A percentile compares a stretch with the other conserved stretches of the same genome.
phyloP scores from a whole-genome alignment of 2,888 invertebrate species.

The Polyommatus iphigenia region DNA sequence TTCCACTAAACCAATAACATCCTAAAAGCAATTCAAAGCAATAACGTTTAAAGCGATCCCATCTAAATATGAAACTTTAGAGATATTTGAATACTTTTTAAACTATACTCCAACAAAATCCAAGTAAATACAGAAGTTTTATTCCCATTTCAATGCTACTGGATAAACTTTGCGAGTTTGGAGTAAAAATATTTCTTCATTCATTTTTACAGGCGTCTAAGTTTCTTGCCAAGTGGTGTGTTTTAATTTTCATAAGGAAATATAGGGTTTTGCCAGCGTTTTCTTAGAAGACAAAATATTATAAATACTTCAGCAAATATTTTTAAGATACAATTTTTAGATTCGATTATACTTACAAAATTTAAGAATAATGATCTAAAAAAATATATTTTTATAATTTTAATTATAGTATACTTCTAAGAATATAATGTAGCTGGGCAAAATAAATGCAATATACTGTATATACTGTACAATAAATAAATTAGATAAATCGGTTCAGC shows the following conservation, averaged over 20 bases:
- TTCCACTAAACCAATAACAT: neutral
- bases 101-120: conserved; percentile 25
- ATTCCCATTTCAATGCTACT: conserved; percentile 38
- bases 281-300: neutral
- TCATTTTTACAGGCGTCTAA: conserved; percentile 49
- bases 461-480: no score
- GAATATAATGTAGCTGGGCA: no score
- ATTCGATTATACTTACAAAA: no score
- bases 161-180: conserved; percentile 38
- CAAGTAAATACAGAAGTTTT: conserved; percentile 34
- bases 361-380: no score
- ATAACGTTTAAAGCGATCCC: conserved; percentile 7
- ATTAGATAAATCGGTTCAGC: no score
- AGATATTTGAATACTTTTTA: conserved; percentile 28
- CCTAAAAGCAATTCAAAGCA: neutral
- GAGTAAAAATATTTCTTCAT: conserved; percentile 42
- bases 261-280: conserved; percentile 52
- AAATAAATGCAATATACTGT: no score
- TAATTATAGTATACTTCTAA: no score
- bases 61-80: conserved; percentile 12
- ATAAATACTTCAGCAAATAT: no score
- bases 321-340: no score
- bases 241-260: conserved; percentile 65
- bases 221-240: conserved; percentile 69
- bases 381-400: no score